Evolutionary conservation across 2,888 invertebrate species (phyloP).

Genomic region (Sphecodes monilicornis): DNA sequence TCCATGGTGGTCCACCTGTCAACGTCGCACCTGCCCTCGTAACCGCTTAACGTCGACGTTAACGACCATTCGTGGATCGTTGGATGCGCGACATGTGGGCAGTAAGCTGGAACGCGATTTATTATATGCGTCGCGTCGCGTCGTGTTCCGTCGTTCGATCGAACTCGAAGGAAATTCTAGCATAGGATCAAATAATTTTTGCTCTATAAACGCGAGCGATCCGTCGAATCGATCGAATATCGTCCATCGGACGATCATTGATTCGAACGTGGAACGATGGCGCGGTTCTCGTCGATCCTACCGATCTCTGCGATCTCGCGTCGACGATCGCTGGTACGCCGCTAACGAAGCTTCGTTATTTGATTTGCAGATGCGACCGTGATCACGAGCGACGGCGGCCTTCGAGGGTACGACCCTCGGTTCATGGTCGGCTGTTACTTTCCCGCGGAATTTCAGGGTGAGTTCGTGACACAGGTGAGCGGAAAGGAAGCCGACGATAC

Average conservation of each 20-base stretch:
- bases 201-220: neutral
- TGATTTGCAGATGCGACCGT: conserved; percentile 60
- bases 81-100: conserved; percentile 70
- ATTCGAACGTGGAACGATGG: too few relatives aligned
- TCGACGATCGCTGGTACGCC: neutral
- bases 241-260: too few relatives aligned
- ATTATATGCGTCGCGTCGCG: conserved; percentile 23
- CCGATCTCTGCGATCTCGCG: too few relatives aligned
- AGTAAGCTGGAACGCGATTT: conserved; percentile 58
- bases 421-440: conserved; percentile 87
- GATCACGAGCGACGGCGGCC: conserved; percentile 68
- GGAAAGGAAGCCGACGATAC: conserved; percentile 79
- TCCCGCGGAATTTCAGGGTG: conserved; percentile 88
- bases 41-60: conserved; percentile 65
- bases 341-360: neutral
- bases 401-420: conserved; percentile 76
- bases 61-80: conserved; percentile 76
- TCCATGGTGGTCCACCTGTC: conserved; percentile 69
- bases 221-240: neutral
- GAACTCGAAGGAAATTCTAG: neutral
- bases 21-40: conserved; percentile 63
- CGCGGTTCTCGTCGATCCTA: too few relatives aligned
- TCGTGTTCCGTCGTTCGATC: neutral
- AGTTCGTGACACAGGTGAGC: conserved; percentile 87
- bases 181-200: neutral